These are phyloP conservation scores for Umimayanthus chanpuru DNA, from an alignment of 92 coral and sea anemone species.

Conservation along the genomic window DNA sequence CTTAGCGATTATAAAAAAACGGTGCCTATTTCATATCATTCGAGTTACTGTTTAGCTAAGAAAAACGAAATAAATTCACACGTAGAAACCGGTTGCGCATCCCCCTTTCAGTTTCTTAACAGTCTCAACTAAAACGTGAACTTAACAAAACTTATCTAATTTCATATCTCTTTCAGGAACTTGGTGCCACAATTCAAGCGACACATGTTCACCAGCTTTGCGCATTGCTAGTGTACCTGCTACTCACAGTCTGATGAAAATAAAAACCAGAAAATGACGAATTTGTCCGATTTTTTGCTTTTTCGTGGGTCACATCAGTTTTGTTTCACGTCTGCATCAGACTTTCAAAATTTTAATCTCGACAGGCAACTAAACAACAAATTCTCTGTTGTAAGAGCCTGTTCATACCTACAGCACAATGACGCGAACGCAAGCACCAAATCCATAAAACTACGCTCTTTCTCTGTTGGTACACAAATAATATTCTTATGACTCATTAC, in stretches of 20 bases:
- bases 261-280: not conserved
- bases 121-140: not conserved
- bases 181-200: not conserved
- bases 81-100: not conserved
- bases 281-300: not conserved
- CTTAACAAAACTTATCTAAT: not conserved
- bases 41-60: not conserved
- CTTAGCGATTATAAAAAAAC: no score
- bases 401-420: not conserved
- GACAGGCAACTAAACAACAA: no score
- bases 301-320: not conserved
- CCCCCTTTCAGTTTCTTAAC: not conserved
- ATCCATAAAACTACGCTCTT: not conserved
- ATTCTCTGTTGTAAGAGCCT: not conserved
- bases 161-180: not conserved
- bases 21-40: not conserved
- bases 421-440: not conserved
- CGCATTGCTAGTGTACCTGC: not conserved
- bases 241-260: not conserved
- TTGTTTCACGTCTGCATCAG: not conserved
- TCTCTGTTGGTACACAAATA: not conserved
- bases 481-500: not conserved
- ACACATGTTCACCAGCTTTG: not conserved
- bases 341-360: no score
- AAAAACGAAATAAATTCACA: not conserved